These are phyloP conservation scores for Damaliscus lunatus DNA, from an alignment of 2,113 vertebrate genomes.

Conservation along the genomic window DNA sequence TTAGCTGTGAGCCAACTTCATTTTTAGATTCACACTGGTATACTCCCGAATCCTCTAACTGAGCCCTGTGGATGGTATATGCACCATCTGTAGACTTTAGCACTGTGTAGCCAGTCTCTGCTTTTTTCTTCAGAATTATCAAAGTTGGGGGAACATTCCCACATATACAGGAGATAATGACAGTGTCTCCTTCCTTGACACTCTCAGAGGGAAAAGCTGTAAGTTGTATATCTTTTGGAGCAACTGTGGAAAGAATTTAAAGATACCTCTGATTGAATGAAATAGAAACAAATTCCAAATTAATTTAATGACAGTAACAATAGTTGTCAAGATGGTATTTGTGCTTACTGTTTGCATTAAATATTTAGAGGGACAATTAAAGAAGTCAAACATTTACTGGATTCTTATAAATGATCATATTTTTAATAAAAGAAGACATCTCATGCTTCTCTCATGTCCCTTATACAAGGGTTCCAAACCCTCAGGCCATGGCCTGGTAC, in stretches of 20 bases:
- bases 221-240: constrained; percentile 75
- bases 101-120: constrained; percentile 43
- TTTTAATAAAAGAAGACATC: neutral
- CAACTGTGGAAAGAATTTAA: constrained; percentile 73
- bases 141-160: constrained; percentile 64
- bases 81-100: constrained; percentile 60
- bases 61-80: constrained; percentile 49
- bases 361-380: neutral
- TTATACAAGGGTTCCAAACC: neutral
- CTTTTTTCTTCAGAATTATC: constrained; percentile 76
- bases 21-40: constrained; percentile 74
- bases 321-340: neutral
- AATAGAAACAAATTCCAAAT: neutral
- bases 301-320: neutral
- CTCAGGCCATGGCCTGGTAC: neutral
- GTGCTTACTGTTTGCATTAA: neutral
- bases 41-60: constrained; percentile 64
- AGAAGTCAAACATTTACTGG: neutral
- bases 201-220: constrained; percentile 74
- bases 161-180: constrained; percentile 72
- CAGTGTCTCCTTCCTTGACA: constrained; percentile 72
- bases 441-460: neutral
- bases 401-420: neutral
- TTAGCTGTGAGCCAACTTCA: constrained; percentile 46
- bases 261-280: neutral